Evolutionary conservation across 2,888 invertebrate genomes (phyloP), one percentile per base, ranked within the genome.

Genomic region (Lycaena phlaeas): DNA sequence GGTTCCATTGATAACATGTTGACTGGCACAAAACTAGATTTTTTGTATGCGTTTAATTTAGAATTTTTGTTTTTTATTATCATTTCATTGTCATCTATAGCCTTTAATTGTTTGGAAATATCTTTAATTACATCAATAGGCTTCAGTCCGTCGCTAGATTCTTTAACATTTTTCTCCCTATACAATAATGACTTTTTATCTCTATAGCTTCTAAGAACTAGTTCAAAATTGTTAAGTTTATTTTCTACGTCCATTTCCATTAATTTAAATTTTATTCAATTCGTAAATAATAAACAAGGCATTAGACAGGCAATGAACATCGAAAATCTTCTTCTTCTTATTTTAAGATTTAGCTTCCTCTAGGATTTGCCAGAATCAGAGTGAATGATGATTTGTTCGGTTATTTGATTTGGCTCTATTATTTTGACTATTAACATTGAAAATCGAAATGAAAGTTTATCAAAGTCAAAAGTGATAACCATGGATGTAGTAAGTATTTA

Each of bases 71-170:
- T 2, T 27, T 29, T 52, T 38, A 40, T 59, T 2, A 42, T 12
- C 25, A 41, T 47, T 45, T 82, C 79, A 1, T 79, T 74, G 2
- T 46, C 54, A 29, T 74, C 68, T 3, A 78, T 61, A 0, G 65
- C 69, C 51, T 61, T 68, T n/a, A 82, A 50, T 54, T 81, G 74
- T 7, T 51, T 51, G 11, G 59, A 57, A 6, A 81, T 66, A 45
- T 51, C 59, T 12, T 54, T 46, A 46, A 81, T 52, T 2, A 81
- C 63, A 49, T 74, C 71, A 41, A 60, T 34, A 9, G 43, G 28
- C 22, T 36, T 40, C 10, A 43, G 34, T 27, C 44, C 38, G 18
- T 12, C 14, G 15, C 45, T 42, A 2, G 44, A 52, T 30, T 38
- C 22, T 15, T 44, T 43, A 44, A 38, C 40, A 12, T 26, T 54